Evolutionary conservation across 2,113 vertebrate species (phyloP), one percentile per base, ranked within the genome.

Genomic region (Abramis brama): DNA sequence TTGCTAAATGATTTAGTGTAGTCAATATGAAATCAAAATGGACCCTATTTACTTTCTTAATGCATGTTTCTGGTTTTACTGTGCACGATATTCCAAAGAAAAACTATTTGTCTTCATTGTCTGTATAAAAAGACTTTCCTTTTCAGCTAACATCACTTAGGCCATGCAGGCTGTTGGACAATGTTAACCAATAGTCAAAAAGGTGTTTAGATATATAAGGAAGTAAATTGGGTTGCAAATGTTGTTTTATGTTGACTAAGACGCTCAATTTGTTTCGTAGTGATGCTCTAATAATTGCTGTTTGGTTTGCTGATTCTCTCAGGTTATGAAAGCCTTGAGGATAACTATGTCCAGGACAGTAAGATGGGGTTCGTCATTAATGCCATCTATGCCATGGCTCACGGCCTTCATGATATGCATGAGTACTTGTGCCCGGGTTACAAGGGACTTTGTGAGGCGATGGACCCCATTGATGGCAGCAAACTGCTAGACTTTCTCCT

Each of bases 321-420:
- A 96, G 98, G 98, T 86, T 98, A 98, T 71, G 98, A 99, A 83
- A 98, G 93, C 90, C 95, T 99, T 89, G 97, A 97, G 93, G 98
- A 99, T 91, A 99, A 98, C 89, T 99, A 99, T 0, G 98, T 99
- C 15, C 98, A 99, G 84, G 98, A 99, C 94, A 99, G 98, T 92
- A 99, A 99, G 94, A 99, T 99, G 98, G 98, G 98, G 76, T 99
- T 99, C 80, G 98, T 99, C 92, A 99, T 99, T 91, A 99, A 99
- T 19, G 98, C 98, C 91, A 99, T 99, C 91, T 97, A 99, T 0
- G 97, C 98, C 83, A 99, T 99, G 98, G 98, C 98, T 2, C 96
- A 99, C 0, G 98, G 98, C 0, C 95, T 99, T 1, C 97, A 99
- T 76, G 96, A 96, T 80, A 98, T 99, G 98, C 97, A 99, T 89